A percentile compares a stretch with the other conserved stretches of the same genome.
Evolutionary conservation across 2,797 vertebrate genomes (phyloP).

Genomic region (Phataginus tricuspis): DNA sequence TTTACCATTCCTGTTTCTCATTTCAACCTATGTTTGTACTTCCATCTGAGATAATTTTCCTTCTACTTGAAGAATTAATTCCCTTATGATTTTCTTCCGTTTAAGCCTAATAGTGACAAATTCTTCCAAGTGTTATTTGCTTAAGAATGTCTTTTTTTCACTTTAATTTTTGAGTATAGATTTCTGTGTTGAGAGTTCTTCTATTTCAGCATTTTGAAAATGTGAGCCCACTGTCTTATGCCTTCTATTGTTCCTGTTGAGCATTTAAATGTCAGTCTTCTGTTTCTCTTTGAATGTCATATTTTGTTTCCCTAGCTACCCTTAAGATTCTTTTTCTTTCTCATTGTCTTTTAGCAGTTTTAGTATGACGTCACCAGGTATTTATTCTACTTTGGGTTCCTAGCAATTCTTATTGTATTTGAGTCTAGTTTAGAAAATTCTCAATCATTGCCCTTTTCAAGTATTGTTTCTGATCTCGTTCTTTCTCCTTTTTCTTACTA

Average conservation of each 20-base stretch:
- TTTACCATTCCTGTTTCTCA: background rate
- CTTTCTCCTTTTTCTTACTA: background rate
- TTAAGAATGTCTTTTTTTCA: background rate
- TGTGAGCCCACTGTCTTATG: background rate
- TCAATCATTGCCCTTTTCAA: background rate
- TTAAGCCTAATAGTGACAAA: background rate
- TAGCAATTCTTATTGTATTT: background rate
- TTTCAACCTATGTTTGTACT: background rate
- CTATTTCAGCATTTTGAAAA: background rate
- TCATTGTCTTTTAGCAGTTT: background rate
- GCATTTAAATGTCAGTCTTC: background rate
- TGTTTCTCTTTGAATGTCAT: background rate
- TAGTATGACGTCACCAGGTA: background rate
- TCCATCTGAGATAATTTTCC: background rate
- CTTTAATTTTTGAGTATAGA: background rate
- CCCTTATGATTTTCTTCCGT: background rate
- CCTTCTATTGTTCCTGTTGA: background rate
- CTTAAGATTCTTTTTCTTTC: background rate
- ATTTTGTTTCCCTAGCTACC: background rate
- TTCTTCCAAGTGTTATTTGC: background rate
- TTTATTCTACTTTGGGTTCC: background rate
- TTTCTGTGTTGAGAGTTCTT: background rate
- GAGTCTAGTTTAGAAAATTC: background rate
- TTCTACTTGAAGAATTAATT: background rate
- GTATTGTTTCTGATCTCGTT: background rate